These are phyloP conservation scores for Neuroscelio doddi DNA, from an alignment of 2,888 invertebrate genomes.

Conservation along the genomic window DNA sequence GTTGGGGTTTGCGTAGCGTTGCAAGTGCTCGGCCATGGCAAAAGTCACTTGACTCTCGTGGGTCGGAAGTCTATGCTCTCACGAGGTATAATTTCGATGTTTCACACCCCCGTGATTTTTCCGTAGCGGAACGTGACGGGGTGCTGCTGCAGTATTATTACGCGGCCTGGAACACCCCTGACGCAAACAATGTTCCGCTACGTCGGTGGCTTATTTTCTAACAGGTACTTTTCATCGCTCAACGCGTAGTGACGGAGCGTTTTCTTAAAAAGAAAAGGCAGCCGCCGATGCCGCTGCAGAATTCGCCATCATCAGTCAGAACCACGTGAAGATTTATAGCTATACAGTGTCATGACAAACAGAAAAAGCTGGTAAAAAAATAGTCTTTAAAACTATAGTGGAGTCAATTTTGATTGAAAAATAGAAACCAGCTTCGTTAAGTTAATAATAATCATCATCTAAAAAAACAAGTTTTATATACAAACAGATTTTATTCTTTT, in stretches of 20 bases:
- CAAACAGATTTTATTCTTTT: too few relatives aligned
- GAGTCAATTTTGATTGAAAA: neutral
- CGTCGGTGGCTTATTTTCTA: constrained; percentile 35
- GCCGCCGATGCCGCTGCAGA: constrained; percentile 27
- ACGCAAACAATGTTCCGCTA: constrained; percentile 21
- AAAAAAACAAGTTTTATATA: too few relatives aligned
- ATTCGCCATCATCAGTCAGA: constrained; percentile 26
- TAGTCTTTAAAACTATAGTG: neutral
- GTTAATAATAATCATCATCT: constrained; percentile 4
- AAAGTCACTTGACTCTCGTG: constrained; percentile 55
- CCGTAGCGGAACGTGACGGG: constrained; percentile 26
- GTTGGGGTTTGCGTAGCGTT: constrained; percentile 44
- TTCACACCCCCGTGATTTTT: constrained; percentile 48
- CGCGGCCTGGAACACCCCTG: constrained; percentile 23
- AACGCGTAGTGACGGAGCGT: constrained; percentile 48
- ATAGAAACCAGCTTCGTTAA: constrained; percentile 4
- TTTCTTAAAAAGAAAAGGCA: constrained; percentile 32
- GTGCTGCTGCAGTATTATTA: constrained; percentile 20
- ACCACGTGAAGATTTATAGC: constrained; percentile 27
- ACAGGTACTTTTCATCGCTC: constrained; percentile 56
- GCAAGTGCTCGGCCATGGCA: constrained; percentile 51
- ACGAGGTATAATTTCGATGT: constrained; percentile 44
- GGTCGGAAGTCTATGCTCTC: constrained; percentile 41
- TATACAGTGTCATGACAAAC: constrained; percentile 23
- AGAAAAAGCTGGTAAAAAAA: neutral